phyloP scores from a whole-genome alignment of 2,113 vertebrate genomes.

The Cricetomys ansorgei region DNA sequence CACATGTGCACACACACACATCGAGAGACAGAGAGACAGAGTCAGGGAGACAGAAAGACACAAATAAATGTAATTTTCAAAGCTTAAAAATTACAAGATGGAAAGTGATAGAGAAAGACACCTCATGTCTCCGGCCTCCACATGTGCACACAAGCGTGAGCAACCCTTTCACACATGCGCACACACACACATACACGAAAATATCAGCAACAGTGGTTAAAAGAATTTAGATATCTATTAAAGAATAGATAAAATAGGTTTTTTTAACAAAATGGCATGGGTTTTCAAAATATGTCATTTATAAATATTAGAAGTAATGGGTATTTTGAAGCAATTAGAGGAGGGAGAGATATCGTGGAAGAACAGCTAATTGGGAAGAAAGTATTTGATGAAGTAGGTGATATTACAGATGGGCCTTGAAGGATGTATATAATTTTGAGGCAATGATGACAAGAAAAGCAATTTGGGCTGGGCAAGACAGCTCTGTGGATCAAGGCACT shows the following conservation, averaged over 20 bases:
- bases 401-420: neutral
- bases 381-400: neutral
- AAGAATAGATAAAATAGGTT: slow-evolving; percentile 21
- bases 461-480: neutral
- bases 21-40: too few species aligned
- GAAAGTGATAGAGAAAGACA: too few species aligned
- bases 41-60: too few species aligned
- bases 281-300: neutral
- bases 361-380: neutral
- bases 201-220: neutral
- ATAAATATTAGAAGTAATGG: neutral
- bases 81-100: too few species aligned
- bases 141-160: neutral
- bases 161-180: too few species aligned
- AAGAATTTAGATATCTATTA: too few species aligned
- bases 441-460: neutral
- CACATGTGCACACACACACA: neutral
- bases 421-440: neutral
- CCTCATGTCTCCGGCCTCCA: too few species aligned
- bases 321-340: neutral
- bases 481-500: neutral
- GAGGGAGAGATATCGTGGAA: neutral
- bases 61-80: too few species aligned
- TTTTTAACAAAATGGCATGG: neutral
- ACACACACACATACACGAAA: neutral